Base-by-base conservation (phyloP, 2,113 vertebrate genomes). In the Cheilinus undulatus region DNA sequence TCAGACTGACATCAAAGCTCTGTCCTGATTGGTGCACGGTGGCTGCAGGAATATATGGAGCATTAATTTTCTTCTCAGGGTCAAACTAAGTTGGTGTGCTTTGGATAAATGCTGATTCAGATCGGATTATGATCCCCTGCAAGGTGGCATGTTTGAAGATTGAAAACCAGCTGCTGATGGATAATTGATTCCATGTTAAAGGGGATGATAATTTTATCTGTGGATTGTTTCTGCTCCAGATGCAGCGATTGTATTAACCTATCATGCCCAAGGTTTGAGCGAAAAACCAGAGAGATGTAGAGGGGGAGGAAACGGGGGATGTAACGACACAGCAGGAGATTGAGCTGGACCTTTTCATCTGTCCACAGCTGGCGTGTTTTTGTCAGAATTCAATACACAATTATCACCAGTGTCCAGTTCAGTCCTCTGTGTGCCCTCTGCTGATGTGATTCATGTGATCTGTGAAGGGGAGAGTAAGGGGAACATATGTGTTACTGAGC, bases 101-200 rank as follows among this genome's bases (percentile, higher is more conserved):
- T 51, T 11, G 26, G 70, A 75, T 72, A 36, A 65, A 67, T 73
- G 73, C 76, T 48, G 83, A 75, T 65, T 66, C 3, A 12, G 15
- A 52, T 20, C 28, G 54, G 78, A 80, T 73, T 76, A 63, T 3
- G 24, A 46, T 19, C 32, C 34, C 50, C n/a, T 53, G 58, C 64
- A 69, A 80, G 64, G 80, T 71, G 71, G 38, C 43, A 36, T 53
- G 64, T 69, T 70, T 60, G 40, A 77, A 77, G 84, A 78, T 52
- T 68, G 76, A 76, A 59, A 72, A 40, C 46, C 70, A 54, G 58
- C 63, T 10, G 20, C 7, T 0, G 73, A 68, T 3, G 50, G 80
- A 86, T 83, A 81, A 87, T 91, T 86, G 72, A 82, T 64, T 80
- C 53, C 48, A 24, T 73, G 67, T 82, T 76, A 26, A 56, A 23